Evolutionary conservation across 2,888 invertebrate species (phyloP), one percentile per base, ranked within the genome.

Genomic region (Cryptocephalus moraei): DNA sequence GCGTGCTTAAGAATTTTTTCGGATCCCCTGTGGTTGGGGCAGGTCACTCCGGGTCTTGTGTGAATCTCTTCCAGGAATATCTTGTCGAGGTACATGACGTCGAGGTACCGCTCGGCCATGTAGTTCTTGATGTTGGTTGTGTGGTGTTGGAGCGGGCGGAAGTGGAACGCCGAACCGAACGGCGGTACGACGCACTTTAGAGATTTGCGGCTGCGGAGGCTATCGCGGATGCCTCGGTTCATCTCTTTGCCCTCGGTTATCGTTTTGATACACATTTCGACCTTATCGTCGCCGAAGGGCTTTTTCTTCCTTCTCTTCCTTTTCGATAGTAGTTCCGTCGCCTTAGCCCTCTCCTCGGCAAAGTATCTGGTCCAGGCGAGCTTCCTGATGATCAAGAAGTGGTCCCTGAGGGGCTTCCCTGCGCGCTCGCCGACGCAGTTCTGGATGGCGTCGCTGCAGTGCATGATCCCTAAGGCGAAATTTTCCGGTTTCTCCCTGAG

Each of bases 51-150:
- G 0, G 62, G 58, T 46, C 65, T 58, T 1, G 62, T 52, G 38
- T 64, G 58, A 14, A 72, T 45, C 9, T 62, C 50, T 41, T 69
- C 63, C 33, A 75, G 51, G 51, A 73, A 75, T 13, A 66, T 56
- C 52, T 72, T 74, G 49, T 76, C 76, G 40, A 57, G 51, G 34
- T 68, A 68, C 59, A 75, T 62, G 4, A 57, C 56, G 31, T 71
- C 71, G 39, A 75, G 59, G 54, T 75, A 75, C 46, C 68, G 67
- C 45, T 65, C 66, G 0, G 71, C 71, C 62, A 74, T 65, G 31
- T 69, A 66, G 47, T 69, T 68, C 45, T 68, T 62, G 13, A 70
- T 67, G 39, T 71, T 71, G 0, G 61, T 63, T 0, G 70, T 71
- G 49, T 64, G 64, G n/a, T 59, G 56, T 50, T 71, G 71, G n/a